These are phyloP conservation scores for Sweltsa coloradensis DNA, from an alignment of 1,140 invertebrate genomes.

Conservation along the genomic window DNA sequence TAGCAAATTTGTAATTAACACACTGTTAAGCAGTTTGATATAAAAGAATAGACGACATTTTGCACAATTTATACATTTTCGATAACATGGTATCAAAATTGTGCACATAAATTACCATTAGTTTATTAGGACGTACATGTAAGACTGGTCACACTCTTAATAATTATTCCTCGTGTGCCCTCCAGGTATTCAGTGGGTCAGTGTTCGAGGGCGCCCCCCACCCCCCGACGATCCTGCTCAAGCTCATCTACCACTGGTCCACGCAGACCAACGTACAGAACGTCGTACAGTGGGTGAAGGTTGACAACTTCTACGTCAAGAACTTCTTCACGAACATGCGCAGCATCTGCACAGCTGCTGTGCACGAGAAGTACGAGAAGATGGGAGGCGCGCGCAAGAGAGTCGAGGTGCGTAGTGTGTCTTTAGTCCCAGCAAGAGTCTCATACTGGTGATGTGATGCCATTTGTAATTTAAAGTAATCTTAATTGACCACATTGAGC, in stretches of 20 bases:
- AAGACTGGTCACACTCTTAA: background rate
- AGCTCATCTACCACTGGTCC: slow-evolving; percentile 80
- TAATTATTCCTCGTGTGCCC: slow-evolving; percentile 1
- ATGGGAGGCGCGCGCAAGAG: slow-evolving; percentile 53
- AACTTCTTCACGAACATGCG: slow-evolving; percentile 66
- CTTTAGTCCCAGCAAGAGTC: too few relatives aligned
- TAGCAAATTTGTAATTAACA: too few relatives aligned
- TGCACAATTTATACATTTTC: too few relatives aligned
- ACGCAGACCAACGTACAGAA: slow-evolving; percentile 80
- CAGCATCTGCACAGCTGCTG: slow-evolving; percentile 60
- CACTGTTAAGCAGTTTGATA: too few relatives aligned
- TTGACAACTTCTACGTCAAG: slow-evolving; percentile 60
- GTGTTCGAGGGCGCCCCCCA: slow-evolving; percentile 74
- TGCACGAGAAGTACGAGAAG: slow-evolving; percentile 57
- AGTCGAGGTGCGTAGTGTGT: slow-evolving; percentile 36
- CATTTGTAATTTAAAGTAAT: too few relatives aligned
- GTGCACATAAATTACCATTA: too few relatives aligned
- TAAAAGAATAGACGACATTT: too few relatives aligned
- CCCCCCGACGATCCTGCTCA: slow-evolving; percentile 63
- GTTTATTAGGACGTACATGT: too few relatives aligned
- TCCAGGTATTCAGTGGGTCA: slow-evolving; percentile 59
- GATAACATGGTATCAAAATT: too few relatives aligned
- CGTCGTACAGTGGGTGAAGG: slow-evolving; percentile 79
- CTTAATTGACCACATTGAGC: too few relatives aligned
- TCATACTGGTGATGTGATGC: too few relatives aligned